These are phyloP conservation scores for Hippolais icterina DNA, from an alignment of 2,113 vertebrate species.

Conservation along the genomic window DNA sequence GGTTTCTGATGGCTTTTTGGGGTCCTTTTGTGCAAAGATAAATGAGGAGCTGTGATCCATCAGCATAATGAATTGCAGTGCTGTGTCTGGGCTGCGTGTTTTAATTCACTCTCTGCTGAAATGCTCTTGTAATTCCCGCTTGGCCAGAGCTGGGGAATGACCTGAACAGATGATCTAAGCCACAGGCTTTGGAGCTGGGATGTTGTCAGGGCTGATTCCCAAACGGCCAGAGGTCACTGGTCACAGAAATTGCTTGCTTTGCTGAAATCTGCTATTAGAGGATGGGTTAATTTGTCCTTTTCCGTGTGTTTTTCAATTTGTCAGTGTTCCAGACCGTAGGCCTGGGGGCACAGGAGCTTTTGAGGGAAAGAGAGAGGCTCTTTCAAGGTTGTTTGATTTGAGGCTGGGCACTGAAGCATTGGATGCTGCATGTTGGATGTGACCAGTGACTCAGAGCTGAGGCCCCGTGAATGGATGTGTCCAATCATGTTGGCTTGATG, in stretches of 20 bases:
- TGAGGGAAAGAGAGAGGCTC: not conserved
- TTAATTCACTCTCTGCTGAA: slow-evolving; percentile 9
- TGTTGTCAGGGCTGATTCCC: not conserved
- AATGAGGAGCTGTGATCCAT: not conserved
- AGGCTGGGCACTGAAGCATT: not conserved
- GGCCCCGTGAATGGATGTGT: not conserved
- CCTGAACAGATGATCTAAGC: slow-evolving; percentile 15
- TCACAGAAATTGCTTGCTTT: not conserved
- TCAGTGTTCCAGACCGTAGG: accelerated
- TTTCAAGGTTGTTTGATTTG: not conserved
- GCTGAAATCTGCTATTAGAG: not conserved
- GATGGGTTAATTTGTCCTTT: not conserved
- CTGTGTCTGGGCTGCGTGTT: not conserved
- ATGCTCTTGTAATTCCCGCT: not conserved
- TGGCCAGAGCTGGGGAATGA: not conserved
- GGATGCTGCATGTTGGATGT: accelerated
- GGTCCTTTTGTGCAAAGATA: not conserved
- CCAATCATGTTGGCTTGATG: not conserved
- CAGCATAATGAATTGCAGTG: not conserved
- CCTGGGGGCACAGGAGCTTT: not conserved
- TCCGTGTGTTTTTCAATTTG: not conserved
- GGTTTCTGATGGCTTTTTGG: not conserved
- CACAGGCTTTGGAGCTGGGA: not conserved
- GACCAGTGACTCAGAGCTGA: not conserved
- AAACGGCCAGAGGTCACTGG: not conserved